phyloP scores from a whole-genome alignment of 1,140 invertebrate species.

The Drosophila mauritiana region DNA sequence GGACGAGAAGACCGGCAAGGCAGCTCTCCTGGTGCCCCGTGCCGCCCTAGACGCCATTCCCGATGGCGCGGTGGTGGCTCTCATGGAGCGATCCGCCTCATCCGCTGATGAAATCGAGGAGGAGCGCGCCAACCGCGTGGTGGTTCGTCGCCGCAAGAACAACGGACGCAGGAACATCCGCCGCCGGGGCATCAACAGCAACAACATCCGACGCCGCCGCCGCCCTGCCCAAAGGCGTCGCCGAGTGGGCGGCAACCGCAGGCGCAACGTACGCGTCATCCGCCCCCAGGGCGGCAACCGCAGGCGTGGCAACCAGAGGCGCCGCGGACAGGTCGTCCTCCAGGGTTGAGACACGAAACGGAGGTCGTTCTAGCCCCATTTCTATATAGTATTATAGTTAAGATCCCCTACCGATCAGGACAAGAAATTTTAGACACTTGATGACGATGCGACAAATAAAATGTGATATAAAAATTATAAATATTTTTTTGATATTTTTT shows the following conservation, averaged over 20 bases:
- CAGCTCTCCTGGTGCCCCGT: constrained; percentile 72
- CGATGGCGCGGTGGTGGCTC: constrained; percentile 75
- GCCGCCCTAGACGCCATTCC: constrained; percentile 78
- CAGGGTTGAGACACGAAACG: constrained; percentile 37
- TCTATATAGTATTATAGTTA: constrained; percentile 75
- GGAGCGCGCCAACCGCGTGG: constrained; percentile 76
- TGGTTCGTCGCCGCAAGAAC: constrained; percentile 72
- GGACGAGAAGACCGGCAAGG: constrained; percentile 80
- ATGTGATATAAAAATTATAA: constrained; percentile 68
- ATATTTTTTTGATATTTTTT: background rate
- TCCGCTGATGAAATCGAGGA: constrained; percentile 41
- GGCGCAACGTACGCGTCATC: constrained; percentile 48
- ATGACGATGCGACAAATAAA: constrained; percentile 54
- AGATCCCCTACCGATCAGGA: constrained; percentile 32
- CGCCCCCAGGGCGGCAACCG: constrained; percentile 32
- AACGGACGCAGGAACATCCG: constrained; percentile 59
- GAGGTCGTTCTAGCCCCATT: background rate
- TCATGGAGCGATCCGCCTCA: constrained; percentile 66
- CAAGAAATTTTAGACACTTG: constrained; percentile 22
- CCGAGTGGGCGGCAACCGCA: constrained; percentile 41
- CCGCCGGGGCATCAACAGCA: constrained; percentile 24
- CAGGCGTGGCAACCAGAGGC: constrained; percentile 45
- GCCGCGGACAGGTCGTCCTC: constrained; percentile 49
- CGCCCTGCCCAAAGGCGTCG: constrained; percentile 52
- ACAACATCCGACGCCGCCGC: constrained; percentile 32